A percentile compares a stretch with the other conserved stretches of the same genome.
Conservation (phyloP, 2,797 vertebrate species). For the Syndactyla subalaris region DNA sequence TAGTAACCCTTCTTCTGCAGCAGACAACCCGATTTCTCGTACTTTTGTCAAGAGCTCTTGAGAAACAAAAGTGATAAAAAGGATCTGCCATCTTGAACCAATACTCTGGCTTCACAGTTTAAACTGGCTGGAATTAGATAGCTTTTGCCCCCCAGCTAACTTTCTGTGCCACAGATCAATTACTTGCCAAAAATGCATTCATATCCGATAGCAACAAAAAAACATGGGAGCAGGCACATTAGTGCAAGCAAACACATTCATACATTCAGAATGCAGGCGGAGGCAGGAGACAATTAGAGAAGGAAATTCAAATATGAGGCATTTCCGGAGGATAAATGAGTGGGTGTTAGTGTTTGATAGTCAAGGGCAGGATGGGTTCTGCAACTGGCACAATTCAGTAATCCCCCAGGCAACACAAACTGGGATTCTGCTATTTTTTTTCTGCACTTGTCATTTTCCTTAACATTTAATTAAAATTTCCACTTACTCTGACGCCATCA, state of each 20-base stretch:
- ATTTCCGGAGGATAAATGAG: conserved; percentile 64
- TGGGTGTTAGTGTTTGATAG: conserved; percentile 31
- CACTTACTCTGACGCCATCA: neutral
- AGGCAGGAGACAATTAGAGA: conserved; percentile 54
- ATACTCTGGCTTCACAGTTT: neutral
- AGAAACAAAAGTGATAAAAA: neutral
- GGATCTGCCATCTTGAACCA: neutral
- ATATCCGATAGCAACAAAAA: neutral
- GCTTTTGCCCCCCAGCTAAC: neutral
- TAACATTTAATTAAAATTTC: conserved; percentile 20
- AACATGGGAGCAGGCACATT: neutral
- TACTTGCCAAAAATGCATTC: neutral
- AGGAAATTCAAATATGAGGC: conserved; percentile 50
- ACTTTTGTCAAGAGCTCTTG: neutral
- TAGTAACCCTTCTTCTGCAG: neutral
- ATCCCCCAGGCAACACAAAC: conserved; percentile 44
- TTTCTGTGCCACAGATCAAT: neutral
- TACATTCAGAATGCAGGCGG: neutral
- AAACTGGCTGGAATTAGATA: neutral
- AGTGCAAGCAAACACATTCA: conserved; percentile 34
- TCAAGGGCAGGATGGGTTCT: conserved; percentile 30
- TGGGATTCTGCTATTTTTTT: neutral
- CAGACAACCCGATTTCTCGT: neutral
- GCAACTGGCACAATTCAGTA: conserved; percentile 42
- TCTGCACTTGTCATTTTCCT: neutral